Evolutionary conservation across 2,113 vertebrate species (phyloP).

Genomic region (Synodontis membranacea): DNA sequence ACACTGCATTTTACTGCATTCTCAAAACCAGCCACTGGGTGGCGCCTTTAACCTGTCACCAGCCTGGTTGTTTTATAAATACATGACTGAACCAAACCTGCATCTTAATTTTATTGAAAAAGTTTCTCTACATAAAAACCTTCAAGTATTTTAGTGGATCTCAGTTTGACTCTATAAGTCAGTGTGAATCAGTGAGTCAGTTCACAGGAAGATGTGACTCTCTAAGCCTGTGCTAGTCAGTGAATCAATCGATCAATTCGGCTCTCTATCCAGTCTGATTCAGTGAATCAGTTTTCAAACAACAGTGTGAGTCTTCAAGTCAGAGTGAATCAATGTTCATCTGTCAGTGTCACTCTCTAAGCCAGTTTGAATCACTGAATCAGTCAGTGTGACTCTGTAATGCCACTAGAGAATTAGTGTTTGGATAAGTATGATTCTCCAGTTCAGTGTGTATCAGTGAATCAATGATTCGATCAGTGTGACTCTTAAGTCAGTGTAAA

Average conservation of each 20-base stretch:
- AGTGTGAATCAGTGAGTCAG: neutral
- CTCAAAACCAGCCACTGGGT: conserved; percentile 8
- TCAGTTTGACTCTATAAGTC: neutral
- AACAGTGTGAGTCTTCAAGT: neutral
- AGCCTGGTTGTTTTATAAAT: no score
- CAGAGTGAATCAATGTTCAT: neutral
- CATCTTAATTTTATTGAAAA: neutral
- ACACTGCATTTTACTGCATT: neutral
- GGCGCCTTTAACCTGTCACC: neutral
- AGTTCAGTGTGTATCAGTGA: neutral
- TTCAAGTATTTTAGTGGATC: neutral
- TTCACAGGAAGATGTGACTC: neutral
- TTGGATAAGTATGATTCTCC: no score
- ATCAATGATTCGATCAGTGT: neutral
- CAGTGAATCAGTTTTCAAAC: neutral
- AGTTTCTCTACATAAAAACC: neutral
- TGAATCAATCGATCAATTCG: no score
- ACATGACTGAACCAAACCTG: no score
- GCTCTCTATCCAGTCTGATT: no score
- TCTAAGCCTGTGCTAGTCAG: neutral
- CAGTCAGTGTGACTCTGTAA: neutral
- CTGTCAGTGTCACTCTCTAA: neutral
- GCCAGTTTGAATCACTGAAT: neutral
- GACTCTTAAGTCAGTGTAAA: neutral
- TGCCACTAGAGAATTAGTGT: no score